Evolutionary conservation across 2,113 vertebrate species (phyloP), one percentile per base, ranked within the genome.

Genomic region (Australoheros scitulus): DNA sequence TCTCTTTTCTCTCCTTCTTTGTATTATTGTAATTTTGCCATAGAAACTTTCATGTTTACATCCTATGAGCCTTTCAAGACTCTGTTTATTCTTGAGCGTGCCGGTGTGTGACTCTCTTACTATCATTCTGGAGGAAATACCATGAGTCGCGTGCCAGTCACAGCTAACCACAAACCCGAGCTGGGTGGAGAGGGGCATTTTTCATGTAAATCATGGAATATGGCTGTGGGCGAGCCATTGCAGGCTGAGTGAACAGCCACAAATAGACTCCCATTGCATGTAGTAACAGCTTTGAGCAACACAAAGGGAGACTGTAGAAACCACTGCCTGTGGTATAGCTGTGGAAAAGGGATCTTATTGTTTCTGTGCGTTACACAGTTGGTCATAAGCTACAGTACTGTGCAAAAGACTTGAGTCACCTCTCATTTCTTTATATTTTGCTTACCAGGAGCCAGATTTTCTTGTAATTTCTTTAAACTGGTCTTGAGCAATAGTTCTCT

Each of bases 121-220:
- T 91, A 92, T 90, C 91, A 87, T 76, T 83, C 84, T 79, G 77
- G 78, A 92, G 92, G 92, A 93, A 93, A 93, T 94, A 81, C 92
- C 91, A 91, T 20, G 56, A 89, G 92, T 94, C 88, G 90, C 93
- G 82, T 94, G 93, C 90, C 93, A 94, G 92, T 92, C 70, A 77
- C 88, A 90, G 86, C 82, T 78, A 72, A 92, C 92, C 94, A 41
- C 92, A 94, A 92, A 94, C 84, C 92, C 80, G 41, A 81, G 85
- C 85, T 90, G 88, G 92, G 92, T 87, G 92, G 93, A 92, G 89
- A 93, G 80, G 87, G 86, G 85, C 83, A 88, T 92, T 94, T 92
- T 93, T 92, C 86, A 90, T 90, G 87, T 92, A 92, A 93, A 94
- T 92, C 83, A 93, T 92, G 88, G 90, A 93, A 95, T 88, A 93